Conservation (phyloP, 2,797 vertebrate species). For the Geotria australis region DNA sequence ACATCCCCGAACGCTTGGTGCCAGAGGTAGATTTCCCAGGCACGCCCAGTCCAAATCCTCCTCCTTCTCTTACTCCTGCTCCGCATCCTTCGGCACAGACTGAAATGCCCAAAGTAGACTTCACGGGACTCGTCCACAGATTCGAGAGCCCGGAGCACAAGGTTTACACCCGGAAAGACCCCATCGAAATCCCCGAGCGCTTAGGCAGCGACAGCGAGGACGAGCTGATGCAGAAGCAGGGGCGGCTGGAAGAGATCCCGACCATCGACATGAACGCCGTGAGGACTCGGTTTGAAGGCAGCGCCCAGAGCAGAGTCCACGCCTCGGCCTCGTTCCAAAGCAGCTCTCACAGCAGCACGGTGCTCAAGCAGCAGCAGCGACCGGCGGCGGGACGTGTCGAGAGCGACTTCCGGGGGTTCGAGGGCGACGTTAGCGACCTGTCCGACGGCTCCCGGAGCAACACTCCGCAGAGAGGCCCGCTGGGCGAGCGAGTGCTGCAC, state of each 20-base stretch:
- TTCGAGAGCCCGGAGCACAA: constrained; percentile 18
- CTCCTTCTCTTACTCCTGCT: constrained; percentile 1
- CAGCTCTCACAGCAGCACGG: too few relatives aligned
- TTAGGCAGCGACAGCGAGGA: constrained; percentile 22
- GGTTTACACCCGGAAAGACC: constrained; percentile 19
- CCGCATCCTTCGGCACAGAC: constrained; percentile 4
- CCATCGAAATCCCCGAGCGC: constrained; percentile 17
- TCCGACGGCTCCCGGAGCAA: too few relatives aligned
- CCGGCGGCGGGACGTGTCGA: too few relatives aligned
- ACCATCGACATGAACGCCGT: constrained; percentile 24
- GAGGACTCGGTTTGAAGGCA: constrained; percentile 27
- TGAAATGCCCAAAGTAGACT: constrained; percentile 10
- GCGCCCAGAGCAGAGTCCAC: too few relatives aligned
- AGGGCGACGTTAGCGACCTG: too few relatives aligned
- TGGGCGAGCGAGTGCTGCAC: too few relatives aligned
- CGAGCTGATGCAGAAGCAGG: constrained; percentile 10
- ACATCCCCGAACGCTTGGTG: constrained; percentile 13
- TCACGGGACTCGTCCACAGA: constrained; percentile 13
- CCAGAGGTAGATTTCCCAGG: constrained; percentile 15
- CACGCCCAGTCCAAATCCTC: constrained; percentile 9
- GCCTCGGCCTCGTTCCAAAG: too few relatives aligned
- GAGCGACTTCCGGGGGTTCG: too few relatives aligned
- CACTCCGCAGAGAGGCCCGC: too few relatives aligned
- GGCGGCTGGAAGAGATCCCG: constrained; percentile 14
- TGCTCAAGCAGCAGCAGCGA: too few relatives aligned